These are phyloP conservation scores for Elmis aenea DNA, from an alignment of 2,888 invertebrate species.

Conservation along the genomic window DNA sequence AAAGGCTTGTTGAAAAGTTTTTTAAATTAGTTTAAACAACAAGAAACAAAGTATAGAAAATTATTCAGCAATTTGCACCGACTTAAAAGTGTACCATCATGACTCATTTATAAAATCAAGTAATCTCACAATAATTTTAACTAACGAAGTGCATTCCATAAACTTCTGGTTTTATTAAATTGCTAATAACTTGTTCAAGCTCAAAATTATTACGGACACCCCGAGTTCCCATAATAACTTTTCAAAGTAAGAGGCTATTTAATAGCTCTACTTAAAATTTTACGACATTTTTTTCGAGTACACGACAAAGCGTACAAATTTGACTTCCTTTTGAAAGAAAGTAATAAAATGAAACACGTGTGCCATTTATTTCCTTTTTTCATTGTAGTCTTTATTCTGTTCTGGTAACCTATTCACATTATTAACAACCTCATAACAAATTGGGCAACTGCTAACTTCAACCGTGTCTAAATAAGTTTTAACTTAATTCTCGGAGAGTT, in stretches of 20 bases:
- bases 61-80: too few species aligned
- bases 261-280: conserved; percentile 21
- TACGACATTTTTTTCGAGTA: conserved; percentile 21
- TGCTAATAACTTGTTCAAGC: too few species aligned
- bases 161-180: too few species aligned
- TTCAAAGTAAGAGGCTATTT: conserved; percentile 19
- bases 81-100: too few species aligned
- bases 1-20: too few species aligned
- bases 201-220: too few species aligned
- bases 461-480: conserved; percentile 23
- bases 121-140: too few species aligned
- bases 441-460: conserved; percentile 23
- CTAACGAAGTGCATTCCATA: too few species aligned
- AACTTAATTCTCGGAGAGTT: conserved; percentile 17
- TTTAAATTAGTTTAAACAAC: too few species aligned
- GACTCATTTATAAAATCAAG: too few species aligned
- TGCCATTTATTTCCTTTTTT: conserved; percentile 19
- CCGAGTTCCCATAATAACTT: conserved; percentile 18
- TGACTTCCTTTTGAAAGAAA: conserved; percentile 25
- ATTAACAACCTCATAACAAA: conserved; percentile 27
- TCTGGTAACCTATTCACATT: conserved; percentile 19
- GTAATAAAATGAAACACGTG: conserved; percentile 28
- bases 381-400: conserved; percentile 19
- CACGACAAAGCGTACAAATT: conserved; percentile 21
- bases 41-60: too few species aligned